Evolutionary conservation across 2,113 vertebrate genomes (phyloP).

Genomic region (Parotia lawesii): DNA sequence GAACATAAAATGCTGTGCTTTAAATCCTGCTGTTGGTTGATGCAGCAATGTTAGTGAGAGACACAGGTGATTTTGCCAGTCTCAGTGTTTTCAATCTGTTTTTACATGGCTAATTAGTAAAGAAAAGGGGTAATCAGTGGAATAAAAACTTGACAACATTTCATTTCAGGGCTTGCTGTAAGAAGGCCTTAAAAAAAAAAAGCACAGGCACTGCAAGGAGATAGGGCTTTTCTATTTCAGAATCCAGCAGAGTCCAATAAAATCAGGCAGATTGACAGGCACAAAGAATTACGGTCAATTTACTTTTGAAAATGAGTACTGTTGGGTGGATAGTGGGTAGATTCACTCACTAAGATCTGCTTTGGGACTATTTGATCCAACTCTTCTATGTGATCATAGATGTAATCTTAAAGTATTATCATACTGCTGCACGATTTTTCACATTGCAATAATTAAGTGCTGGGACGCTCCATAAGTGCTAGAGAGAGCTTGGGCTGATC

Average conservation of each 20-base stretch:
- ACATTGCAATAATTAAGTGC: not conserved
- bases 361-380: not conserved
- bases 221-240: not conserved
- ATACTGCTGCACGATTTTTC: not conserved
- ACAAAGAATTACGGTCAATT: not conserved
- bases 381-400: not conserved
- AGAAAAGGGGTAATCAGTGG: not conserved
- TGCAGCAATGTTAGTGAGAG: not conserved
- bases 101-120: not conserved
- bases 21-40: not conserved
- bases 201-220: not conserved
- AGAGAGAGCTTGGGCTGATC: not conserved
- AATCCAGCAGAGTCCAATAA: slow-evolving; percentile 3
- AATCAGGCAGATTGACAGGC: not conserved
- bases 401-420: not conserved
- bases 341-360: not conserved
- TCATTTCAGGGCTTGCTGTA: not conserved
- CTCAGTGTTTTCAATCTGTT: not conserved
- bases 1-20: not conserved
- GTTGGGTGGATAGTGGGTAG: not conserved
- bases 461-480: rapidly evolving
- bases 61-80: not conserved
- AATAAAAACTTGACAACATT: not conserved
- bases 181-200: not conserved
- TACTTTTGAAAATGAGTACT: not conserved